Evolutionary conservation across 2,113 vertebrate species (phyloP), one percentile per base, ranked within the genome.

Genomic region (Brachypteracias leptosomus): DNA sequence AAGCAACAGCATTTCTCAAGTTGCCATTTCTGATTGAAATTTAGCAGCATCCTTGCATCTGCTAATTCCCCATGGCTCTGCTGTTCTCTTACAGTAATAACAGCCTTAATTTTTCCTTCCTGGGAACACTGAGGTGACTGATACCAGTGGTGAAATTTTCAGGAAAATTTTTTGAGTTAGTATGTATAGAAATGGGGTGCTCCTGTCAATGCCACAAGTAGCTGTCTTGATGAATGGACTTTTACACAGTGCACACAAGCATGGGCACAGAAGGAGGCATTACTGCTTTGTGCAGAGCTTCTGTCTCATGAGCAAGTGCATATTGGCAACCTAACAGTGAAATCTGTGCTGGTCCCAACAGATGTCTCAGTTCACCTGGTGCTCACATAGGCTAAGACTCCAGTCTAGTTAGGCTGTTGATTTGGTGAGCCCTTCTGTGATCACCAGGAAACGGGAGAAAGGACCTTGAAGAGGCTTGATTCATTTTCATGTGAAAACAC

Each of bases 11-110:
- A 76, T 85, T 85, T 94, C 62, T 94, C 70, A 82, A 68, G 71
- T 58, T 85, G 89, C 66, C n/a, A 76, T 79, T 85, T 95, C 71
- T 79, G 78, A 66, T 6, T 83, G 93, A 91, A 73, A 67, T 90
- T 74, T 11, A 59, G 46, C 13, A 89, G 51, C 63, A 66, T 54
- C 71, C 59, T 85, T 85, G 46, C 51, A 83, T 65, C 63, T 73
- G 20, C 42, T 90, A 35, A 74, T 88, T 85, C 75, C 88, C 63
- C 26, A 26, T 26, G 68, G 78, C 49, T 85, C 78, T 76, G 21
- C 52, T 85, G 13, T 88, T 91, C 46, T 85, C 74, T 51, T 85
- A 46, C 18, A 73, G 25, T 26, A 92, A 62, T 28, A 94, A 57
- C 35, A 89, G 26, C 18, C 22, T 54, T 76, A 35, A 33, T 31